Evolutionary conservation across 2,888 invertebrate genomes (phyloP).

Genomic region (Vesta saturnalis): DNA sequence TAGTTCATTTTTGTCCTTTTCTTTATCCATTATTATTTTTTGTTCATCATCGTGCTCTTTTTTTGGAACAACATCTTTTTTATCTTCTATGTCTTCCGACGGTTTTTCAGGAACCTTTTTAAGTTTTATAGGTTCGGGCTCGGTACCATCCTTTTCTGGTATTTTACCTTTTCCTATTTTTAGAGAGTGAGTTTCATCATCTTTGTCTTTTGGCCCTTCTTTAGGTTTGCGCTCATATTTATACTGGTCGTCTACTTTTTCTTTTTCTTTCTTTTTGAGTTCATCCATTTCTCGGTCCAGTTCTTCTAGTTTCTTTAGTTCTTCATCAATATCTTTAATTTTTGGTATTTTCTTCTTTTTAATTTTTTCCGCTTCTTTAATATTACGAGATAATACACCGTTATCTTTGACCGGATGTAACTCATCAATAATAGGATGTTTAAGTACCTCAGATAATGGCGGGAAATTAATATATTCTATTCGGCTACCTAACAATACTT

Average conservation of each 20-base stretch:
- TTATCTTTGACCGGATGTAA: conserved; percentile 56
- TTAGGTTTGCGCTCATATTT: conserved; percentile 51
- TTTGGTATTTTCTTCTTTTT: conserved; percentile 56
- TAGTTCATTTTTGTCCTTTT: conserved; percentile 56
- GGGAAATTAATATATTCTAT: conserved; percentile 70
- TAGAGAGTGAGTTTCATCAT: conserved; percentile 57
- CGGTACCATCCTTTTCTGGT: conserved; percentile 53
- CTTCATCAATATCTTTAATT: conserved; percentile 55
- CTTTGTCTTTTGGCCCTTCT: conserved; percentile 37
- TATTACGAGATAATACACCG: conserved; percentile 63
- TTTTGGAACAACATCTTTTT: conserved; percentile 30
- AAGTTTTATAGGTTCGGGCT: conserved; percentile 52
- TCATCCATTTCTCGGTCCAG: conserved; percentile 58
- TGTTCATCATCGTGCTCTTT: conserved; percentile 49
- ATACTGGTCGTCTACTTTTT: conserved; percentile 41
- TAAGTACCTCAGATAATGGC: conserved; percentile 61
- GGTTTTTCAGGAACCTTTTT: conserved; percentile 60
- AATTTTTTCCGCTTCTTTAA: conserved; percentile 61
- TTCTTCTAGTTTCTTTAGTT: conserved; percentile 54
- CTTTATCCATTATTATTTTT: conserved; percentile 55
- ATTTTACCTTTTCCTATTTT: conserved; percentile 62
- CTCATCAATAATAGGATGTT: conserved; percentile 53
- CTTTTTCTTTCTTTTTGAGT: conserved; percentile 56
- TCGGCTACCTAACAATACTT: conserved; percentile 63
- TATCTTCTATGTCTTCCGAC: conserved; percentile 49